phyloP scores from a whole-genome alignment of 2,113 vertebrate genomes.

The Motacilla alba region DNA sequence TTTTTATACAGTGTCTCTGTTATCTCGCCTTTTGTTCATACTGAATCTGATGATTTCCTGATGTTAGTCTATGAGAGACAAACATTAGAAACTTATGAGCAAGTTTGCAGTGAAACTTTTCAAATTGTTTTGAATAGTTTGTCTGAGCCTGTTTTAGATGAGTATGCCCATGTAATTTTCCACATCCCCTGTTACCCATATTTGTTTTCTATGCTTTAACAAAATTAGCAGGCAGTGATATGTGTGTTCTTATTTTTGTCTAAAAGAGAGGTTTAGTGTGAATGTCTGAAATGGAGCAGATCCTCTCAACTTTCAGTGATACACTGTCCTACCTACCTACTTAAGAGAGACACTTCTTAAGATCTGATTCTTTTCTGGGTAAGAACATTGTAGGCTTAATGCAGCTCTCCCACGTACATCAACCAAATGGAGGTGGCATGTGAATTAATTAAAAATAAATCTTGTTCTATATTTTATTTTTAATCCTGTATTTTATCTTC shows the following conservation, averaged over 20 bases:
- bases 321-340: conserved; percentile 26
- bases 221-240: not conserved
- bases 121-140: not conserved
- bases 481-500: not conserved
- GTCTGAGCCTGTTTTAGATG: not conserved
- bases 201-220: not conserved
- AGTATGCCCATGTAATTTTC: not conserved
- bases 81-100: not conserved
- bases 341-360: not conserved
- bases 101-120: not conserved
- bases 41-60: not conserved
- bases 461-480: conserved; percentile 6
- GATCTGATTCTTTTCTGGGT: not conserved
- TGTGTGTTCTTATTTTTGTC: not conserved
- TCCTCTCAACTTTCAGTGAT: not conserved
- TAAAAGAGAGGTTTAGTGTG: not conserved
- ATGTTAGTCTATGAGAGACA: not conserved
- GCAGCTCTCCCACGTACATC: not conserved
- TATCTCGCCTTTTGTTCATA: not conserved
- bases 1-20: not conserved
- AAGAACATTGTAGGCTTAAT: not conserved
- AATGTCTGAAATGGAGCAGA: not conserved
- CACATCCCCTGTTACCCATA: not conserved
- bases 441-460: conserved; percentile 40
- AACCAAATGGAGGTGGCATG: not conserved